Evolutionary conservation across 2,888 invertebrate genomes (phyloP), one percentile per base, ranked within the genome.

Genomic region (Caenorhabditis doughertyi): DNA sequence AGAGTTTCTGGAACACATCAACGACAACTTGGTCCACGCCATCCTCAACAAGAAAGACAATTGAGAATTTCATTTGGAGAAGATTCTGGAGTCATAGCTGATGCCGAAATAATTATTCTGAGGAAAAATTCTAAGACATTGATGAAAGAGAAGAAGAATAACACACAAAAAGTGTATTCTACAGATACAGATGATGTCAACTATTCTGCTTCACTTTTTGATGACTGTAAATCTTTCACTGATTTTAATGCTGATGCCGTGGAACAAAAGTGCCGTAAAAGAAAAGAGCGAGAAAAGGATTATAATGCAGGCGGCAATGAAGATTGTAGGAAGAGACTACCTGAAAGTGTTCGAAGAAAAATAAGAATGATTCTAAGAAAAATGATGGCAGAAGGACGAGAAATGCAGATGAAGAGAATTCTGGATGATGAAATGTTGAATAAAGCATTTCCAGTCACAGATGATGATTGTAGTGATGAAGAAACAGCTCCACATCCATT

Each of bases 381-480:
- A 23, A 53, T 68, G 25, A 70, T 77, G 62, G 27, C 60, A 8
- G 53, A 51, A 18, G 77, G 53, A 29, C 13, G 77, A 21, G 68
- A 68, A 53, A 77, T 77, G 2, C 76, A 76, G 27, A 5, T 23
- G 9, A 7, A 25, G 16, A 21, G n/a, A 5, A 49, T 68, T 1
- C 11, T 44, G n/a, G 58, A 68, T 9, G 76, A 76, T 39, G 51
- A 58, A 2, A 2, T 42, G 1, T 7, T 76, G 27, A 68, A 76
- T 42, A 49, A 29, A 42, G 76, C 77, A n/a, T 77, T 62, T 18
- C 68, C 68, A 18, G 68, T 68, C 0, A 29, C 53, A 0, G 77
- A 77, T 35, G 77, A 77, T 32, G 77, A 77, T 11, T 32, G 35
- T n/a, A 77, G 77, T 53, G 77, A 77, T 23, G 68, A 68, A 18